These are phyloP conservation scores for Myotis davidii DNA, from an alignment of 2,113 vertebrate species.

Conservation along the genomic window DNA sequence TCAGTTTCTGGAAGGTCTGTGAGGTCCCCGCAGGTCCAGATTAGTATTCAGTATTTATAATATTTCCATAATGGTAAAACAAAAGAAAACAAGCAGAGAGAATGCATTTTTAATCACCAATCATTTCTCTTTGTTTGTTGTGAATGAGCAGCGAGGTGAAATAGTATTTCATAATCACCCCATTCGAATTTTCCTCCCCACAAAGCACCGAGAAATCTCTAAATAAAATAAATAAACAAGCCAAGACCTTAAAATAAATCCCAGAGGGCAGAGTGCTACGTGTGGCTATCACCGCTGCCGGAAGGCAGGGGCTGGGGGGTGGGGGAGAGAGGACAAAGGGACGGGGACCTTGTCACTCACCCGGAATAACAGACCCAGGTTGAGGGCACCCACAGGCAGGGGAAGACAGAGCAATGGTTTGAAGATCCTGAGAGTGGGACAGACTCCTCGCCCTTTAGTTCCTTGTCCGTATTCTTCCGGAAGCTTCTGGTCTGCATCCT, in stretches of 20 bases:
- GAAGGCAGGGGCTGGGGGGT: slow-evolving; percentile 62
- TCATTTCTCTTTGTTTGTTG: slow-evolving; percentile 92
- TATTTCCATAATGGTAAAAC: slow-evolving; percentile 92
- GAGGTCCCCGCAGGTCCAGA: slow-evolving; percentile 86
- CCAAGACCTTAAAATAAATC: slow-evolving; percentile 86
- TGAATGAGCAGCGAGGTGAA: slow-evolving; percentile 89
- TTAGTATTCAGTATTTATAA: slow-evolving; percentile 92
- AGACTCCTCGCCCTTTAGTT: neutral
- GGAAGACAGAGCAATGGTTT: neutral
- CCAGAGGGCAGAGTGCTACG: slow-evolving; percentile 82
- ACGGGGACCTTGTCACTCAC: slow-evolving; percentile 9
- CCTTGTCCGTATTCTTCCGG: neutral
- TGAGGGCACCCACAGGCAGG: neutral
- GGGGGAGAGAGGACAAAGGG: slow-evolving; percentile 65
- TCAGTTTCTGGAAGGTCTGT: slow-evolving; percentile 84
- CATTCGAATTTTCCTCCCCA: slow-evolving; percentile 86
- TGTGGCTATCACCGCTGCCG: slow-evolving; percentile 82
- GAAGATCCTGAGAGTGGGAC: neutral
- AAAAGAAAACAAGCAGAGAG: slow-evolving; percentile 91
- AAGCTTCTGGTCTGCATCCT: neutral
- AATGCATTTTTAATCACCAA: slow-evolving; percentile 93
- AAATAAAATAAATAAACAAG: slow-evolving; percentile 90
- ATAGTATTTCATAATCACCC: slow-evolving; percentile 90
- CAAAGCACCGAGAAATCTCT: slow-evolving; percentile 82
- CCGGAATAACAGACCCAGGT: neutral